phyloP scores from a whole-genome alignment of 53 echinoderm and acorn worm genomes.

The Patiria pectinifera region DNA sequence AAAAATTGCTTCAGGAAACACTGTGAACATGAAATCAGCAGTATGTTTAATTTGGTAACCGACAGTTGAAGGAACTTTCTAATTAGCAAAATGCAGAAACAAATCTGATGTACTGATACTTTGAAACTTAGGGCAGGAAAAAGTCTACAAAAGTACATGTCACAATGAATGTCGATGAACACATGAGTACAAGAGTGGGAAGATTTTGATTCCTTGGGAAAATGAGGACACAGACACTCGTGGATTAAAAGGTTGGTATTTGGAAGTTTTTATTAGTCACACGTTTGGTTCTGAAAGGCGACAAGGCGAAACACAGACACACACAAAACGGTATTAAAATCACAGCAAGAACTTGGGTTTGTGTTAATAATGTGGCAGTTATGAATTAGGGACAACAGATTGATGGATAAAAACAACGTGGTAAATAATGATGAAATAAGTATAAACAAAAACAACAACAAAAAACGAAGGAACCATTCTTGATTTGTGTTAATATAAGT shows the following conservation, averaged over 20 bases:
- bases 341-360: not conserved
- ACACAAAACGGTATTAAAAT: not conserved
- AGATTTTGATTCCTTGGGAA: not conserved
- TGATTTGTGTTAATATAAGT: not conserved
- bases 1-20: too few relatives aligned
- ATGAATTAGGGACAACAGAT: not conserved
- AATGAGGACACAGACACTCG: constrained; percentile 20
- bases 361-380: not conserved
- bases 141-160: too few relatives aligned
- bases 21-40: too few relatives aligned
- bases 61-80: too few relatives aligned
- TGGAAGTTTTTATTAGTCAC: constrained; percentile 4
- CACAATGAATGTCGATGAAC: too few relatives aligned
- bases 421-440: not conserved
- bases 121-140: too few relatives aligned
- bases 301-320: not conserved
- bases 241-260: constrained; percentile 27
- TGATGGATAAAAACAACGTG: not conserved
- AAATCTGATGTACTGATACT: too few relatives aligned
- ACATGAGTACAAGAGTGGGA: not conserved
- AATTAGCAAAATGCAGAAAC: too few relatives aligned
- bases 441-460: not conserved
- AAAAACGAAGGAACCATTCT: not conserved
- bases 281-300: not conserved
- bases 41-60: too few relatives aligned